A percentile compares a stretch with the other conserved stretches of the same genome.
These are phyloP conservation scores for Etia nguti DNA, from an alignment of 2,113 vertebrate genomes.

Conservation along the genomic window DNA sequence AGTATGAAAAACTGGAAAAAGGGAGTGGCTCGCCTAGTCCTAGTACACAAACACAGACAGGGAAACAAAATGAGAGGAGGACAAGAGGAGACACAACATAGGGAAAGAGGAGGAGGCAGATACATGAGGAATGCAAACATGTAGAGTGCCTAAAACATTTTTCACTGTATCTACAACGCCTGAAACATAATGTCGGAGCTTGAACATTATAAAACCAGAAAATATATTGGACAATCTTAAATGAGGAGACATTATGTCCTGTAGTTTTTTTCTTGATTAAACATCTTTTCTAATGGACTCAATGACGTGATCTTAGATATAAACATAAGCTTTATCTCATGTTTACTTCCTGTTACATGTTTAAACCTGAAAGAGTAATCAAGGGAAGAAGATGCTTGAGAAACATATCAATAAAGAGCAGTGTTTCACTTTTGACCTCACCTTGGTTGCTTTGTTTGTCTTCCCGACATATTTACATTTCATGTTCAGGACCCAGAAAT, in stretches of 20 bases:
- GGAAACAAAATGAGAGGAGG: accelerated
- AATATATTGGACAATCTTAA: accelerated
- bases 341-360: not conserved
- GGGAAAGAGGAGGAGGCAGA: not conserved
- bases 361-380: not conserved
- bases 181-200: accelerated
- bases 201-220: not conserved
- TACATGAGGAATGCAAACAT: not conserved
- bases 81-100: not conserved
- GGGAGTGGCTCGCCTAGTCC: not conserved
- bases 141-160: not conserved
- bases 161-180: accelerated
- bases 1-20: not conserved
- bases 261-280: not conserved
- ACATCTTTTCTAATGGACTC: not conserved
- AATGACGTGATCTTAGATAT: not conserved
- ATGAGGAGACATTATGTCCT: not conserved
- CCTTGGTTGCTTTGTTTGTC: not conserved
- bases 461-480: not conserved
- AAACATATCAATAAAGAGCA: not conserved
- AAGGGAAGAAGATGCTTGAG: not conserved
- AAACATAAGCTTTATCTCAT: not conserved
- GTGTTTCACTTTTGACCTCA: not conserved
- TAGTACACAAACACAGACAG: not conserved
- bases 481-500: not conserved